phyloP scores from a whole-genome alignment of 2,888 invertebrate species.

The Lasioglossum zephyrum region DNA sequence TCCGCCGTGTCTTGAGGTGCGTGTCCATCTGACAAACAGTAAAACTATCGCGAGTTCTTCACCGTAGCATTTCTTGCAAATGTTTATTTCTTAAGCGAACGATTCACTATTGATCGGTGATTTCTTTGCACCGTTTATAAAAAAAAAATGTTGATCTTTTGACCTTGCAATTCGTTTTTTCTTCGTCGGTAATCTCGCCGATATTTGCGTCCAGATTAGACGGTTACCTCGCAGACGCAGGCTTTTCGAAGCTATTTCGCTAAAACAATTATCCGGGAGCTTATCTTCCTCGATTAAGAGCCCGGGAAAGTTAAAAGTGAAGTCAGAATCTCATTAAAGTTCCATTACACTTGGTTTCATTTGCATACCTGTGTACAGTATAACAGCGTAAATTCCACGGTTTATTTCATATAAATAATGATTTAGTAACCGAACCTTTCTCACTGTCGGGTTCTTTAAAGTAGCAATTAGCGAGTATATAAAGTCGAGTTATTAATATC shows the following conservation, averaged over 20 bases:
- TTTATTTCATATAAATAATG: not conserved
- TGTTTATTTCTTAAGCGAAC: too few relatives aligned
- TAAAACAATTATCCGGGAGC: not conserved
- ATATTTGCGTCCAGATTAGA: not conserved
- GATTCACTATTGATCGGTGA: too few relatives aligned
- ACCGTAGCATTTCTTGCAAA: not conserved
- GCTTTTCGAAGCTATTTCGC: not conserved
- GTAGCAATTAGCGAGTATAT: too few relatives aligned
- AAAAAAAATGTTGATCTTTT: too few relatives aligned
- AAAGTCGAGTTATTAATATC: too few relatives aligned
- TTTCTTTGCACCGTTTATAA: too few relatives aligned
- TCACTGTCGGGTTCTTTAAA: too few relatives aligned
- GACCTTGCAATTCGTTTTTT: not conserved
- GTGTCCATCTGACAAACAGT: not conserved
- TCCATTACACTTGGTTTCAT: not conserved
- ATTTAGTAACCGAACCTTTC: not conserved
- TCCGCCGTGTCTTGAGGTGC: constrained; percentile 21
- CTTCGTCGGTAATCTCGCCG: not conserved
- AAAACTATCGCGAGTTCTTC: not conserved
- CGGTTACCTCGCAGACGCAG: not conserved
- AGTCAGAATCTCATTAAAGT: not conserved
- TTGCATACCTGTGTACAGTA: not conserved
- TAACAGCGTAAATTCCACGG: not conserved
- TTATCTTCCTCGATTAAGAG: not conserved
- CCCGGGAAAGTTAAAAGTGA: not conserved